These are phyloP conservation scores for Clarias magur DNA, from an alignment of 2,113 vertebrate species.

Conservation along the genomic window DNA sequence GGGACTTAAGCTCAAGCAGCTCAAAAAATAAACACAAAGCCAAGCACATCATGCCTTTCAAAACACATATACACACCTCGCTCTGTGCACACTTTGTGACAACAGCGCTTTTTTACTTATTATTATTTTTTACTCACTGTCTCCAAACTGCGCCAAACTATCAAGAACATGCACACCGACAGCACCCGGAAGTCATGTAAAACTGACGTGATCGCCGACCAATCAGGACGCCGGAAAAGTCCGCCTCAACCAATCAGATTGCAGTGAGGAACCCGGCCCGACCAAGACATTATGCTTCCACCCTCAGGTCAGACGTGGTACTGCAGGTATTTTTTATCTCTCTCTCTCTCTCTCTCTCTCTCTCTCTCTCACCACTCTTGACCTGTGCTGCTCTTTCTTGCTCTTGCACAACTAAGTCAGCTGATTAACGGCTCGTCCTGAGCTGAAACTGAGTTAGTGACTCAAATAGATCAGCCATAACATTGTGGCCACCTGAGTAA, in stretches of 20 bases:
- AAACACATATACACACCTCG: not conserved
- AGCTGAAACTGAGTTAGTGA: not conserved
- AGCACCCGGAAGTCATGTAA: not conserved
- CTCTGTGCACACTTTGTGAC: not conserved
- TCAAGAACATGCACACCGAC: not conserved
- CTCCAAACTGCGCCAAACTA: conserved; percentile 4
- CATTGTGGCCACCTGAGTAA: too few species aligned
- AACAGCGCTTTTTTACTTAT: not conserved
- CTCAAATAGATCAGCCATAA: not conserved
- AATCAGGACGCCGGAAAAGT: conserved; percentile 21
- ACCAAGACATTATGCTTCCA: not conserved
- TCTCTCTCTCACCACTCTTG: too few species aligned
- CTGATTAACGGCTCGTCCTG: not conserved
- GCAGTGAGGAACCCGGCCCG: too few species aligned
- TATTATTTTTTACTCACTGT: conserved; percentile 33
- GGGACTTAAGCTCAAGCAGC: conserved; percentile 1
- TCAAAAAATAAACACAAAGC: not conserved
- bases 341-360: too few species aligned
- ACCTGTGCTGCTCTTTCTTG: too few species aligned
- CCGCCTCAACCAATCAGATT: conserved; percentile 28
- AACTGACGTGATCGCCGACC: not conserved
- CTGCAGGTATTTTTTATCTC: not conserved
- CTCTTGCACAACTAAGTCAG: not conserved
- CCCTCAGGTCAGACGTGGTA: not conserved
- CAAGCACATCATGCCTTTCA: conserved; percentile 14